Conservation (phyloP, 2,888 invertebrate species). For the Pharmacophagus antenor region DNA sequence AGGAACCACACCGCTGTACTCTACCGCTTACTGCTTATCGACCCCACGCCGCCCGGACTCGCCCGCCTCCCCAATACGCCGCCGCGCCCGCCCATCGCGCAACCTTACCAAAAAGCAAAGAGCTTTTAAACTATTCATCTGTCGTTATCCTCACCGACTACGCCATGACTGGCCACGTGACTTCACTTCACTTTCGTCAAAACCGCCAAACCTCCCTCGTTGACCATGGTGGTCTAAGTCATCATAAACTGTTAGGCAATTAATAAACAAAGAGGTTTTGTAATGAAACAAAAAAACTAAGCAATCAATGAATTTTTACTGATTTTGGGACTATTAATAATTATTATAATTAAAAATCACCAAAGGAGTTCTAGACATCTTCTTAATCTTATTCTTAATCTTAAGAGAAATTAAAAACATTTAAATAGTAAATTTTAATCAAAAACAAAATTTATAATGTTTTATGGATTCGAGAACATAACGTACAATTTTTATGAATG, state of each 20-base stretch:
- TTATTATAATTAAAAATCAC: no score
- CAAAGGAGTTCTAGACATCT: no score
- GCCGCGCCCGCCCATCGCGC: constrained; percentile 61
- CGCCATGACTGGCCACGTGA: constrained; percentile 56
- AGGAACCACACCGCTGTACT: constrained; percentile 46
- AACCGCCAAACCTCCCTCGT: neutral
- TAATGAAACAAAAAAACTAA: no score
- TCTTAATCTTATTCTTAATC: no score
- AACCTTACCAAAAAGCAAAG: constrained; percentile 65
- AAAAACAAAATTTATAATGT: no score
- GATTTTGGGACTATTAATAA: no score
- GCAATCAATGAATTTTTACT: no score
- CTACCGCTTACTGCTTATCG: constrained; percentile 64
- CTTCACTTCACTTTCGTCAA: constrained; percentile 23
- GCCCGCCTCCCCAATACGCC: constrained; percentile 50
- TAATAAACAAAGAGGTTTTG: no score
- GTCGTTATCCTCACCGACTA: constrained; percentile 55
- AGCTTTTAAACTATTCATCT: constrained; percentile 69
- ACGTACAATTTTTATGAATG: no score
- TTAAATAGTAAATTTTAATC: no score
- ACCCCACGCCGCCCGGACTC: constrained; percentile 59
- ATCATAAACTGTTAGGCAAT: neutral
- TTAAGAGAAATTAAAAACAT: no score
- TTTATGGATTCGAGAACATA: no score
- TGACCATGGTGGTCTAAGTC: neutral